A percentile compares a stretch with the other conserved stretches of the same genome.
phyloP scores from a whole-genome alignment of 1,140 invertebrate species.

The Bombyx mandarina region DNA sequence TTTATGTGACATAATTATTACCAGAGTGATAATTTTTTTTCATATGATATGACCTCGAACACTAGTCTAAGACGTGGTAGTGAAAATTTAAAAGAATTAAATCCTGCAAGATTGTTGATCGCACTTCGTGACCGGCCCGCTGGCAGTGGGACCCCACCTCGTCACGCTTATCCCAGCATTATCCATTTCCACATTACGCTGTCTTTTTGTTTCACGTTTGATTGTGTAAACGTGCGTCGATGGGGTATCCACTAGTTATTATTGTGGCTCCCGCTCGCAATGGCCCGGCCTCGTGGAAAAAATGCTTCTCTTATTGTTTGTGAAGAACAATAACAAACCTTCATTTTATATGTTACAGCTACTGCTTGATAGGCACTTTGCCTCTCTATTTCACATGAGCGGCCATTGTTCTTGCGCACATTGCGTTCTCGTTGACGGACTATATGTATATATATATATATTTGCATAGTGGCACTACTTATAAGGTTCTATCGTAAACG shows the following conservation, averaged over 20 bases:
- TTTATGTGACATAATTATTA: no score
- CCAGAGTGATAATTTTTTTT: no score
- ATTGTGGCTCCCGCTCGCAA: conserved; percentile 64
- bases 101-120: neutral
- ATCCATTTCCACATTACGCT: conserved; percentile 64
- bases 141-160: conserved; percentile 13
- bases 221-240: conserved; percentile 69
- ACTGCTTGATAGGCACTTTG: conserved; percentile 62
- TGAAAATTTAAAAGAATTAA: no score
- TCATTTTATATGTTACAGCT: conserved; percentile 68
- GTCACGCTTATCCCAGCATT: conserved; percentile 35
- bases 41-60: no score
- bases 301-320: conserved; percentile 66
- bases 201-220: conserved; percentile 67
- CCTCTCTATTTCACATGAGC: conserved; percentile 37
- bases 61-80: no score
- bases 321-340: conserved; percentile 61
- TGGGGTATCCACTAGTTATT: conserved; percentile 63
- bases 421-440: conserved; percentile 15
- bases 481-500: neutral
- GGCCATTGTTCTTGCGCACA: conserved; percentile 35
- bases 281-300: conserved; percentile 63
- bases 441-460: conserved; percentile 18
- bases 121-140: conserved; percentile 9
- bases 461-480: conserved; percentile 7